Conservation (phyloP, 2,888 invertebrate genomes). For the Mellilla xanthometata region DNA sequence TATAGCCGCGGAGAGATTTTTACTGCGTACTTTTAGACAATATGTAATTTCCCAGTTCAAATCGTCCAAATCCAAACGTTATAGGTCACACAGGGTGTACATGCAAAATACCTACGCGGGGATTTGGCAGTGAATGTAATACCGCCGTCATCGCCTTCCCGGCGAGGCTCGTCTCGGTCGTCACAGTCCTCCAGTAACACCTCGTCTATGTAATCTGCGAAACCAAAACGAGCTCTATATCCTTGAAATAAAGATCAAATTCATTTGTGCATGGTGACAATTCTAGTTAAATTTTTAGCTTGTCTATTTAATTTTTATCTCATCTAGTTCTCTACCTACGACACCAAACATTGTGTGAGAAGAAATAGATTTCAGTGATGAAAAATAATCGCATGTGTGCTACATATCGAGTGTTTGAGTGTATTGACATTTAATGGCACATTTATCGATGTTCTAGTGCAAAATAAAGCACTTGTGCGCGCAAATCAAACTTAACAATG, state of each 20-base stretch:
- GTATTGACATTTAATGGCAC: constrained; percentile 24
- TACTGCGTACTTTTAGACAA: too few relatives aligned
- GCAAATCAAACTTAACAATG: constrained; percentile 53
- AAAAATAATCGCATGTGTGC: constrained; percentile 25
- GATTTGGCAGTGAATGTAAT: constrained; percentile 95
- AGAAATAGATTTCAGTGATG: constrained; percentile 27
- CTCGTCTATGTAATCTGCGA: constrained; percentile 91
- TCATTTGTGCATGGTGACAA: constrained; percentile 20
- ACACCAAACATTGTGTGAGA: constrained; percentile 24
- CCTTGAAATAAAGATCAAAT: constrained; percentile 18
- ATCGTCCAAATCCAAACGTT: constrained; percentile 65
- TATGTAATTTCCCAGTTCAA: too few relatives aligned
- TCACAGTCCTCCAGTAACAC: constrained; percentile 86
- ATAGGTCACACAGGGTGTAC: constrained; percentile 50
- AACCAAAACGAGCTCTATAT: constrained; percentile 35
- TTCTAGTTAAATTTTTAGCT: constrained; percentile 16
- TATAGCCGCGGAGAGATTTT: too few relatives aligned
- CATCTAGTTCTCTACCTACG: constrained; percentile 9
- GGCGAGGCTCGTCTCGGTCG: constrained; percentile 75
- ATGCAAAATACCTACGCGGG: constrained; percentile 89
- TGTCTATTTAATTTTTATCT: constrained; percentile 13
- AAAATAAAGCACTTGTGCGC: constrained; percentile 52
- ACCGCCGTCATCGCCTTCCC: constrained; percentile 89
- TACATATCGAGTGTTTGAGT: constrained; percentile 8
- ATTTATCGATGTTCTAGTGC: constrained; percentile 38